Conservation (phyloP, 2,797 vertebrate species). For the Scleropages formosus region DNA sequence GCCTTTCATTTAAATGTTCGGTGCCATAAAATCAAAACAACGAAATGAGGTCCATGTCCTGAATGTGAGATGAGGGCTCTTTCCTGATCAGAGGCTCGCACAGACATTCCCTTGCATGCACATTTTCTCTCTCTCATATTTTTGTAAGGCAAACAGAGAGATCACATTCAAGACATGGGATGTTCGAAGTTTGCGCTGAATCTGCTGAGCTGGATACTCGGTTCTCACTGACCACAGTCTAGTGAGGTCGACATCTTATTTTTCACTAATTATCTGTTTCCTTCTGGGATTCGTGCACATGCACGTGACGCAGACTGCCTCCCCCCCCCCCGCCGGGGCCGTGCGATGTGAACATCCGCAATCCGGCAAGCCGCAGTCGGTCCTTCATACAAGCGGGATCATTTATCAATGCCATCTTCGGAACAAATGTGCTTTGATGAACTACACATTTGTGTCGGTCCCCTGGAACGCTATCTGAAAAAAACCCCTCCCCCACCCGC, state of each 20-base stretch:
- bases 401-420: not conserved
- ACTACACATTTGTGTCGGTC: not conserved
- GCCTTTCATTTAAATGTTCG: not conserved
- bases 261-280: conserved; percentile 23
- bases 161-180: conserved; percentile 33
- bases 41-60: not conserved
- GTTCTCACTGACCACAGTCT: conserved; percentile 5
- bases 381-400: not conserved
- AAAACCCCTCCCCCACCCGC: not conserved
- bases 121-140: conserved; percentile 17
- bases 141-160: conserved; percentile 42
- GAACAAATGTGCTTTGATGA: not conserved
- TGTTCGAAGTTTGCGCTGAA: not conserved
- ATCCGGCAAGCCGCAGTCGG: no score
- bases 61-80: not conserved
- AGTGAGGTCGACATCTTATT: conserved; percentile 1
- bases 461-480: not conserved
- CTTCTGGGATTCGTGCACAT: not conserved
- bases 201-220: conserved; percentile 10
- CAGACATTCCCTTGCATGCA: not conserved
- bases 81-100: not conserved
- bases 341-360: not conserved
- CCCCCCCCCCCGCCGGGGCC: not conserved
- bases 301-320: not conserved
- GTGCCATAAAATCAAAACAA: not conserved